Conservation (phyloP, 2,797 vertebrate genomes). For the Diglossa cyanea region DNA sequence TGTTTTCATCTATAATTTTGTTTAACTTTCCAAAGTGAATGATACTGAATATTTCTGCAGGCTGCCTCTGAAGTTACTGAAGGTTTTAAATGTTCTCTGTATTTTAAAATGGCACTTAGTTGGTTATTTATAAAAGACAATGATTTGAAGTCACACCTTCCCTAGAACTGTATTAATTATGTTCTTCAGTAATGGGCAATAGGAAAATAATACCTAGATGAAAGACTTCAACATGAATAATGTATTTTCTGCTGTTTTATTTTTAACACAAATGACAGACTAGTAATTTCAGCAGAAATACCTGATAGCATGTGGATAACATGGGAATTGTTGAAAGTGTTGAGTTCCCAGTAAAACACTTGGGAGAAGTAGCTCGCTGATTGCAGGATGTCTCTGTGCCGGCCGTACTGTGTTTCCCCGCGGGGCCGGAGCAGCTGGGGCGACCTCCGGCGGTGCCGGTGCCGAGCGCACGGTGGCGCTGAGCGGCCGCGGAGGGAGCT, state of each 20-base stretch:
- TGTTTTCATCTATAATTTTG: not conserved
- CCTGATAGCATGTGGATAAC: not conserved
- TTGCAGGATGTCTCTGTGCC: not conserved
- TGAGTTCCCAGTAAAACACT: not conserved
- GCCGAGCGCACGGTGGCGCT: not conserved
- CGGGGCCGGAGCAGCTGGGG: not conserved
- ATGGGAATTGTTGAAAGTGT: not conserved
- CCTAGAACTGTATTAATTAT: not conserved
- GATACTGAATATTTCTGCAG: not conserved
- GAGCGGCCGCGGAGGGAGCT: not conserved
- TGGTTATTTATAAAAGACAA: not conserved
- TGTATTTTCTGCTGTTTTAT: not conserved
- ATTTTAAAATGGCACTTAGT: not conserved
- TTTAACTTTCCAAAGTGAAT: not conserved
- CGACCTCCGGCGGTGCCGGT: not conserved
- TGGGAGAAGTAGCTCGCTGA: not conserved
- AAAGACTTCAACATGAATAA: not conserved
- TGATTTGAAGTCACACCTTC: not conserved
- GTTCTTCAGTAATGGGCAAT: not conserved
- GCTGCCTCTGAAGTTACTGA: not conserved
- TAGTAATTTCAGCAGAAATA: not conserved
- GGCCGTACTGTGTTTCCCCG: not conserved
- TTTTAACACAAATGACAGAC: not conserved
- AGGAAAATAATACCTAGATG: not conserved
- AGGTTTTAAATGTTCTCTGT: not conserved